Percentiles rank a stretch among this genome's conserved stretches.
Evolutionary conservation across 2,888 invertebrate species (phyloP).

Genomic region (Phragmatobia fuliginosa): DNA sequence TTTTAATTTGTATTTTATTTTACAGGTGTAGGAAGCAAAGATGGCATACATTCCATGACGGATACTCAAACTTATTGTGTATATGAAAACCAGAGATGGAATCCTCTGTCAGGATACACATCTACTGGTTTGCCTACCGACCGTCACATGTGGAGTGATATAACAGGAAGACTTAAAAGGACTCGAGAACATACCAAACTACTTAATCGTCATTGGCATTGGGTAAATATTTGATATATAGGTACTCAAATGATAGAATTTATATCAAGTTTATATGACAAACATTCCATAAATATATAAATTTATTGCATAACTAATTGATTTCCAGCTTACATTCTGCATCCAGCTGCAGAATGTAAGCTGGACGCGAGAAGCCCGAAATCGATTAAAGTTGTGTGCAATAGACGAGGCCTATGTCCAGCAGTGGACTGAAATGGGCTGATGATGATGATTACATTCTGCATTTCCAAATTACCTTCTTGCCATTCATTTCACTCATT

Average conservation of each 20-base stretch:
- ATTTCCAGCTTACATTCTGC: neutral
- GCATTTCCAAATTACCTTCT: too few relatives aligned
- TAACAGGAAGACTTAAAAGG: constrained; percentile 93
- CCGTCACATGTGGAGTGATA: constrained; percentile 96
- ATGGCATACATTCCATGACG: constrained; percentile 89
- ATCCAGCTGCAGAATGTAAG: too few relatives aligned
- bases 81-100: constrained; percentile 98
- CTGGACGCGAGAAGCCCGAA: too few relatives aligned
- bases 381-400: too few relatives aligned
- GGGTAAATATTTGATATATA: constrained; percentile 86
- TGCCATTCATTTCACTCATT: too few relatives aligned
- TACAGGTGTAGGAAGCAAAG: constrained; percentile 76
- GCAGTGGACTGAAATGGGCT: too few relatives aligned
- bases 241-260: neutral
- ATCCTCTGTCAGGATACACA: constrained; percentile 95
- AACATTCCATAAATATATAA: neutral
- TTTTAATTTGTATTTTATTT: constrained; percentile 13
- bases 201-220: constrained; percentile 95
- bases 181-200: constrained; percentile 95
- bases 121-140: constrained; percentile 95
- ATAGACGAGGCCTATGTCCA: too few relatives aligned
- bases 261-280: neutral
- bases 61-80: constrained; percentile 95
- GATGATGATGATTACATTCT: too few relatives aligned
- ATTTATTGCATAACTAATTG: neutral